These are phyloP conservation scores for Bedellia somnulentella DNA, from an alignment of 2,888 invertebrate genomes.

Conservation along the genomic window DNA sequence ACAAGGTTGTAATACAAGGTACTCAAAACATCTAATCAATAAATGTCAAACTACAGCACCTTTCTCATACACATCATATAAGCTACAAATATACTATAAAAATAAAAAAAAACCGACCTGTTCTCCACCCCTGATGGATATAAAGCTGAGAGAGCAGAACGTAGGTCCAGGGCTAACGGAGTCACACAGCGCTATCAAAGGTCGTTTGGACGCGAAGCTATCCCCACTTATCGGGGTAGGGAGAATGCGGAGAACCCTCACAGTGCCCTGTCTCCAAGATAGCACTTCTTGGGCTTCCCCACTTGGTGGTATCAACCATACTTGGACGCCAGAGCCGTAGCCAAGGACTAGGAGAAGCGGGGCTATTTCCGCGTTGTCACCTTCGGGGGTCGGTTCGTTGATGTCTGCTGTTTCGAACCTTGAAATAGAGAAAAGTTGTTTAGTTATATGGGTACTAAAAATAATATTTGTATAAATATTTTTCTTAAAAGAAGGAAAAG, in stretches of 20 bases:
- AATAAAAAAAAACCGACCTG: too few species aligned
- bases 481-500: too few species aligned
- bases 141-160: constrained; percentile 79
- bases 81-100: too few species aligned
- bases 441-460: too few species aligned
- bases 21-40: too few species aligned
- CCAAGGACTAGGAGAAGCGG: constrained; percentile 84
- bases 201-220: constrained; percentile 76
- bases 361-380: constrained; percentile 71
- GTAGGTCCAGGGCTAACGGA: constrained; percentile 76
- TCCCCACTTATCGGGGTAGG: constrained; percentile 80
- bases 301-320: constrained; percentile 83
- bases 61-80: too few species aligned
- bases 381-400: constrained; percentile 73
- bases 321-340: constrained; percentile 61
- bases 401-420: constrained; percentile 86
- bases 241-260: constrained; percentile 74
- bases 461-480: too few species aligned
- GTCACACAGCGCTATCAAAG: constrained; percentile 89
- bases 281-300: constrained; percentile 95
- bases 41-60: too few species aligned
- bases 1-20: too few species aligned
- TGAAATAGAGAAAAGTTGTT: too few species aligned
- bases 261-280: constrained; percentile 91
- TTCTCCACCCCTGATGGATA: constrained; percentile 82